Evolutionary conservation across 1,140 invertebrate genomes (phyloP), one percentile per base, ranked within the genome.

Genomic region (Zaprionus davidi): DNA sequence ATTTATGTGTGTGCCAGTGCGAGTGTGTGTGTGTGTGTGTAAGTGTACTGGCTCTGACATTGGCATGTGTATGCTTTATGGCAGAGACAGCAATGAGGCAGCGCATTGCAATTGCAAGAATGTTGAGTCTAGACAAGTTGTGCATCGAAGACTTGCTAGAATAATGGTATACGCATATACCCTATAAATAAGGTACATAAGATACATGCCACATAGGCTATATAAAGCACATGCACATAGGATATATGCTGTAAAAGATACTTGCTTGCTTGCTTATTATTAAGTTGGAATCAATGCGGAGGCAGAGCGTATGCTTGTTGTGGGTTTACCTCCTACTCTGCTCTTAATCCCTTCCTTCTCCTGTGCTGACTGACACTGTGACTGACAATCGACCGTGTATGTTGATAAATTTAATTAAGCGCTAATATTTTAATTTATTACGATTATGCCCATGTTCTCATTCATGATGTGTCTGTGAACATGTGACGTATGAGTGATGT

Each of bases 401-500:
- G 81, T 76, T 91, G 81, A 78, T 87, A 81, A 87, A 84, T 91
- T 91, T 87, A 91, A 91, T 91, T 84, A 90, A 91, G 87, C 82
- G 87, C 87, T 91, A 91, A 91, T 91, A 83, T 88, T 91, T 81
- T 87, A 91, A 91, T 91, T 91, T 84, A 87, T 91, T 76, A 91
- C 77, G 79, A 90, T 90, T 59, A 60, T 63, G 55, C 38, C 34
- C 71, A 84, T 71, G 82, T 62, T 88, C 22, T 24, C 24, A 31
- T 20, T 59, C 68, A 63, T 69, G 80, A 71, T 79, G 59, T 66
- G 55, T 77, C 53, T 72, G 49, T 76, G 74, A 58, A 70, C 69
- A 71, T 74, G 46, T 78, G 76, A 79, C 77, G 58, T 73, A 79
- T 81, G 84, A 76, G 67, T 88, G 83, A 83, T 81, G 68, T 72